phyloP scores from a whole-genome alignment of 2,797 vertebrate genomes.

The Paramormyrops hopkinsi region DNA sequence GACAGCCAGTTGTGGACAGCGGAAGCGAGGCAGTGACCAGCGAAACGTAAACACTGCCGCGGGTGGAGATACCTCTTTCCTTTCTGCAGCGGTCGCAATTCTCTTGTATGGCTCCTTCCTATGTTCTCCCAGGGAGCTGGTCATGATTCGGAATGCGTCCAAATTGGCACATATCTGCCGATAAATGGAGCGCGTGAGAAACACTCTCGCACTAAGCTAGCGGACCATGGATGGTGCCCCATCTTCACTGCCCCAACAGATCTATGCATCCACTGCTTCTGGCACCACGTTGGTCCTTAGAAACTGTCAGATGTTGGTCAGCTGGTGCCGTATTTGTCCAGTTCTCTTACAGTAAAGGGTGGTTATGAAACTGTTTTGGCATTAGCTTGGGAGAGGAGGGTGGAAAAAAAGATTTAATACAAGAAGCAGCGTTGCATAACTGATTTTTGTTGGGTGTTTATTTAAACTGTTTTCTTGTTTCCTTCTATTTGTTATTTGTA shows the following conservation, averaged over 20 bases:
- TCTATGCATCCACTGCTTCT: neutral
- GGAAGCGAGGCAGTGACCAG: neutral
- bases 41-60: neutral
- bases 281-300: neutral
- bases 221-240: neutral
- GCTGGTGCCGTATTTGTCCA: neutral
- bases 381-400: neutral
- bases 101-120: constrained; percentile 72
- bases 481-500: neutral
- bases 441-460: neutral
- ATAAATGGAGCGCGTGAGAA: constrained; percentile 27
- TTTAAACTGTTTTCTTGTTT: neutral
- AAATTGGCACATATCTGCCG: constrained; percentile 89
- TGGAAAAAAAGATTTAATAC: neutral
- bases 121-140: constrained; percentile 56
- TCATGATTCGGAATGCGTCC: constrained; percentile 84
- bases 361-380: neutral
- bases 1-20: neutral
- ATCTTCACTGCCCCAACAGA: neutral
- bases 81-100: constrained; percentile 66
- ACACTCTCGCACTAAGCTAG: neutral
- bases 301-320: neutral
- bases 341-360: neutral
- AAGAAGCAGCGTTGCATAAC: neutral
- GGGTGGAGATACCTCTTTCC: constrained; percentile 61